Evolutionary conservation across 2,113 vertebrate genomes (phyloP).

Genomic region (Tragelaphus strepsiceros): DNA sequence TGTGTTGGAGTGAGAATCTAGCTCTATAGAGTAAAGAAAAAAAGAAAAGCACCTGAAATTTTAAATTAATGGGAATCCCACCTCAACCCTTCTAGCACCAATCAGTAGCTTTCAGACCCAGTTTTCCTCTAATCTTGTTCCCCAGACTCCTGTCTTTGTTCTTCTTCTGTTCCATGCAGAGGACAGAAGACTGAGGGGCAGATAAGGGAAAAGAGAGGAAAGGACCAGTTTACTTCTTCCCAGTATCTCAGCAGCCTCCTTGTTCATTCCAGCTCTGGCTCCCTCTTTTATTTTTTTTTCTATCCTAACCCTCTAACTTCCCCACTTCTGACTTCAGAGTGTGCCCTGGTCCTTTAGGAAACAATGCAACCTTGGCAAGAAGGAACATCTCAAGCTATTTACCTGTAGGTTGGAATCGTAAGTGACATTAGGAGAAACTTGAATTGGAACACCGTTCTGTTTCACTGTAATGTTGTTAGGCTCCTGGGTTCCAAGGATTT

Average conservation of each 20-base stretch:
- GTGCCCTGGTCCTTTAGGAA: neutral
- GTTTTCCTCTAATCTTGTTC: neutral
- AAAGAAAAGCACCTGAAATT: neutral
- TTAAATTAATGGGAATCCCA: too few relatives aligned
- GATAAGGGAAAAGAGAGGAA: neutral
- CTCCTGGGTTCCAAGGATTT: constrained; percentile 78
- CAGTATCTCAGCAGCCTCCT: neutral
- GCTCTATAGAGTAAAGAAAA: neutral
- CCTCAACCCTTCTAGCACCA: neutral
- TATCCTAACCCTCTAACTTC: neutral
- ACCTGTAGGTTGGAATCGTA: constrained; percentile 52
- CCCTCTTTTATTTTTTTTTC: neutral
- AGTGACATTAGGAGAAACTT: constrained; percentile 41
- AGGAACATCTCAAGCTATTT: neutral
- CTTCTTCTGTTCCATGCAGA: neutral
- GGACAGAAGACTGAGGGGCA: neutral
- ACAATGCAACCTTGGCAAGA: neutral
- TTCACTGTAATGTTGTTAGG: constrained; percentile 50
- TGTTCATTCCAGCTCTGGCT: neutral
- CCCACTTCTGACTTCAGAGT: neutral
- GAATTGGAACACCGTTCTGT: neutral
- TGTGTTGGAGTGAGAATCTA: neutral
- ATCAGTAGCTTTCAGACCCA: neutral
- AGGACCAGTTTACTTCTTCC: neutral
- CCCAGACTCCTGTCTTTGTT: neutral